Base-by-base conservation (phyloP, 2,113 vertebrate species). In the Ploceus nigricollis region DNA sequence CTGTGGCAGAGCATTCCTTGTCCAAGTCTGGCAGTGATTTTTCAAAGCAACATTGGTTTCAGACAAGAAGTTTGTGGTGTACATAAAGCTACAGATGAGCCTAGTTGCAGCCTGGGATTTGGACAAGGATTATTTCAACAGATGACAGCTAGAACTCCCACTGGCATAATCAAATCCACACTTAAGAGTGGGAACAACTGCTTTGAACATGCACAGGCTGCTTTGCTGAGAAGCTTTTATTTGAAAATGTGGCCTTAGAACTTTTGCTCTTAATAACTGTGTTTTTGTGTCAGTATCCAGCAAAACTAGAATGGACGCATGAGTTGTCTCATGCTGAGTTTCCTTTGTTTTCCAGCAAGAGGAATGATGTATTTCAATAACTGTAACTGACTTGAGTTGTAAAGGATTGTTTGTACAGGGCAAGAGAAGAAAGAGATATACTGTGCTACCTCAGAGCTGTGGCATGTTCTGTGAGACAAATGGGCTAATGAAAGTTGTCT, bases 61-160 rank as follows among this genome's bases (percentile, higher is more conserved):
- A 95, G 76, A 95, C 78, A 47, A 90, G 77, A 92, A 71, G 70
- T 76, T 69, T 95, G 92, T 50, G 79, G 88, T 86, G 40, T 68
- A 56, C 75, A 61, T 82, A 82, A 87, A 90, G 84, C 70, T 93
- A 37, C 87, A 87, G 91, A 94, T 83, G 87, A 94, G 45, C 50
- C 79, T 71, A 45, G 0, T 65, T 82, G 76, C 51, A 95, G 86
- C 86, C 68, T 90, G 86, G 63, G 93, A 51, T 93, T 95, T 5
- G 14, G 78, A 92, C 58, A 92, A 77, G 71, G 63, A 82, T 91
- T 88, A 69, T 86, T 96, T 92, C 82, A 86, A 27, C 47, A 96
- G 63, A 95, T 82, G 93, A 96, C 87, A 93, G 82, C 63, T 73
- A 95, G 93, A 93, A 83, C 78, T 95, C 91, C 90, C 82, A 79